Evolutionary conservation across 2,888 invertebrate species (phyloP), one percentile per base, ranked within the genome.

Genomic region (Agonopterix subpropinquella): DNA sequence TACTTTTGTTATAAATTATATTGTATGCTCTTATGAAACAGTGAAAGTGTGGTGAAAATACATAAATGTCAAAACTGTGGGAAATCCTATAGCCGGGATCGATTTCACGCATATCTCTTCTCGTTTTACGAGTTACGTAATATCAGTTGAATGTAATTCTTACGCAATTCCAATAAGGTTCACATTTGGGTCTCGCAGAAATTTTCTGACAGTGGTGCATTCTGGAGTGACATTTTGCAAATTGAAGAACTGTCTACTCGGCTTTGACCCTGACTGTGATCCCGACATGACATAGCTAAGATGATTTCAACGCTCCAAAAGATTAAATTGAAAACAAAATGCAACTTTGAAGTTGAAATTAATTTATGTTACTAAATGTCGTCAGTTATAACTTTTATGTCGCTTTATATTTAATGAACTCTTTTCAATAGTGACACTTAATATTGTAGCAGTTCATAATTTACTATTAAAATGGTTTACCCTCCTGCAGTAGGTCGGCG

Each of bases 31-130:
- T 51, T 51, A 51, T 43, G 51, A 48, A 49, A 49, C 41, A 45
- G 54, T 53, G 50, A 61, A 55, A 58, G 55, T 56, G 52, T 50
- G 37, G 37, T 50, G 59, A 55, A 60, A 57, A 67, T 59, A 61
- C 48, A 51, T 51, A 48, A 61, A 58, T 52, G 51, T 57, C 56
- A 65, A 58, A 60, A 56, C 55, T 55, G 52, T 57, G 50, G 60
- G 54, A 54, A 52, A 57, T 49, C 49, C 48, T 47, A 57, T 48
- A 62, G 54, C 49, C 47, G 54, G 55, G 56, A 62, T 62, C 58
- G 57, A 65, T 67, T 68, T 67, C 65, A 65, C 57, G 65, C 58
- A 55, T 63, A 58, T 63, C 57, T 57, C 53, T 51, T 58, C 55
- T 53, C 52, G 39, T 44, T 54, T 44, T 41, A 43, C 45, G 44